Base-by-base conservation (phyloP, 1,140 invertebrate species). In the Nixonia krombeini region DNA sequence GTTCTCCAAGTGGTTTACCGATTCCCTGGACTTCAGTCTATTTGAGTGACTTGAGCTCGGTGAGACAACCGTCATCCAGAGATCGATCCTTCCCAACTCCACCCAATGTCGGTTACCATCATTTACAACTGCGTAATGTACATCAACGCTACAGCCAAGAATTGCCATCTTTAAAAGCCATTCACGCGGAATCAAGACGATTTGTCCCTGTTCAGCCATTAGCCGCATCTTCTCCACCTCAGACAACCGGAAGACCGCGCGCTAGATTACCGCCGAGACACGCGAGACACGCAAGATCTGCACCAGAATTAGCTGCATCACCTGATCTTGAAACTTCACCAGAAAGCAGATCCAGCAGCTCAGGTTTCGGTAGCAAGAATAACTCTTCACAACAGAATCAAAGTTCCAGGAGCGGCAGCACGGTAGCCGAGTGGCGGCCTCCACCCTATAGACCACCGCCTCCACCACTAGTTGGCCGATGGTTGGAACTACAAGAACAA, bases 291-390 rank as follows among this genome's bases (percentile, higher is more conserved):
- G 87, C 89, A 0, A 79, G 89, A 4, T 88, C 88, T 21, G 91
- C 91, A 13, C 89, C 88, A 2, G 91, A 91, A 78, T 82, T 90
- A 10, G 82, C 74, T 13, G 86, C 86, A 5, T 90, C 88, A 2
- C 88, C 88, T 1, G 85, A 86, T 53, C 52, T 89, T 8, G 93
- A 95, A 75, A 91, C 92, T 0, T 94, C 93, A 1, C 93, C 93
- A 0, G 94, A 96, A 80, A 94, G 92, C 69, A 87, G 92, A n/a
- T 93, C 92, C 13, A 94, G 93, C 75, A 92, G 92, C 2, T 94
- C 93, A 76, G 95, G 95, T 0, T 95, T 96, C 72, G 94, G 94
- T 10, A 96, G 94, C 71, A 94, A 95, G 76, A 96, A 96, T 82
- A 96, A 93, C n/a, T 95, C 90, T 1, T 95, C 90, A 0, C 93